A percentile compares a stretch with the other conserved stretches of the same genome.
Conservation (phyloP, 2,888 invertebrate genomes). For the Diadromus collaris region DNA sequence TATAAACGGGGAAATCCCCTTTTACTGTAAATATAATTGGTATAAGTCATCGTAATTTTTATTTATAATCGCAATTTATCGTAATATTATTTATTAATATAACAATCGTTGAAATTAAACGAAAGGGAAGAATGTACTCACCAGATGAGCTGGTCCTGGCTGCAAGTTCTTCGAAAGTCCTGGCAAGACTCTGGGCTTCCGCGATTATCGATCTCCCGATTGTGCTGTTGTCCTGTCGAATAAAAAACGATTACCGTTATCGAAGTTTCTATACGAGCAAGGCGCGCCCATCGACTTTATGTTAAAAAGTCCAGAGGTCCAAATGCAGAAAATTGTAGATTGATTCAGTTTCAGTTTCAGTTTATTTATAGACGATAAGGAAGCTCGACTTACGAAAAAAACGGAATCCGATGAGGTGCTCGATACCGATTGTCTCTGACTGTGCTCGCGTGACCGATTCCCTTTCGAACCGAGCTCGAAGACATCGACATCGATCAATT, state of each 20-base stretch:
- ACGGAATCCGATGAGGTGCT: slow-evolving; percentile 71
- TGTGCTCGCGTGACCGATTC: slow-evolving; percentile 21
- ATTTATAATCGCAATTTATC: too few species aligned
- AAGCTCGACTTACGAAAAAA: slow-evolving; percentile 68
- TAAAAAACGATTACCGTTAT: slow-evolving; percentile 22
- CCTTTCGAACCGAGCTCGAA: slow-evolving; percentile 55
- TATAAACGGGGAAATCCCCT: too few species aligned
- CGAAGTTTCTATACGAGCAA: background rate
- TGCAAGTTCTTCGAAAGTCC: slow-evolving; percentile 72
- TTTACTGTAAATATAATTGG: too few species aligned
- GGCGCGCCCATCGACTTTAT: background rate
- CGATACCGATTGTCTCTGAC: slow-evolving; percentile 50
- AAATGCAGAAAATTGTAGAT: too few species aligned
- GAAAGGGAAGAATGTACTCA: slow-evolving; percentile 62
- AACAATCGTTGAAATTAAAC: background rate
- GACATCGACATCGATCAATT: slow-evolving; percentile 70
- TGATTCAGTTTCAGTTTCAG: too few species aligned
- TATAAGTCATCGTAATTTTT: too few species aligned
- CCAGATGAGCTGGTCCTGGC: slow-evolving; percentile 66
- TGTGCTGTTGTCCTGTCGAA: slow-evolving; percentile 60
- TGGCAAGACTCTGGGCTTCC: slow-evolving; percentile 73
- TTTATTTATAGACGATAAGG: background rate
- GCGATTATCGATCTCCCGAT: slow-evolving; percentile 61
- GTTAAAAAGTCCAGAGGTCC: too few species aligned
- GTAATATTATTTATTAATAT: too few species aligned